Evolutionary conservation across 2,113 vertebrate genomes (phyloP).

Genomic region (Ameiurus melas): DNA sequence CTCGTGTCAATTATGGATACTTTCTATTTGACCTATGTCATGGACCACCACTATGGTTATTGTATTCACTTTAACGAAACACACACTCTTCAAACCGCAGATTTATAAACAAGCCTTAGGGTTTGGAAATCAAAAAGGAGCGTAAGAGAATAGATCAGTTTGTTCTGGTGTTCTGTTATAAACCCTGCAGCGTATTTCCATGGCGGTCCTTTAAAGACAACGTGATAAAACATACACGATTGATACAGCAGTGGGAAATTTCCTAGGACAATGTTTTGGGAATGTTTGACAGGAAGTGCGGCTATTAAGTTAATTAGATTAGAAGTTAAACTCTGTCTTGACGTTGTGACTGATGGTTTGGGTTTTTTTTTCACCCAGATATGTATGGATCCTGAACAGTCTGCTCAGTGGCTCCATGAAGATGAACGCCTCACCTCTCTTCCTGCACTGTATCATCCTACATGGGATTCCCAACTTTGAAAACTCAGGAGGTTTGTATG

Average conservation of each 20-base stretch:
- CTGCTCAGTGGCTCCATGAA: conserved; percentile 91
- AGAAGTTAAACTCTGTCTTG: background rate
- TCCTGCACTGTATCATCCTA: conserved; percentile 88
- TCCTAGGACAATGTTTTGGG: background rate
- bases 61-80: background rate
- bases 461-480: conserved; percentile 88
- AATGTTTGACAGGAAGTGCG: background rate
- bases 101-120: background rate
- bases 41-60: background rate
- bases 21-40: background rate
- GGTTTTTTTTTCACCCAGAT: conserved; percentile 69
- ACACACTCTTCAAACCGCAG: background rate
- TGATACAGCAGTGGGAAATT: background rate
- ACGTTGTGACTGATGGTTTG: background rate
- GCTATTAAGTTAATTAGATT: background rate
- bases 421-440: conserved; percentile 87
- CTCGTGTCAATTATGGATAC: background rate
- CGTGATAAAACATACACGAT: background rate
- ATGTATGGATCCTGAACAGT: conserved; percentile 90
- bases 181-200: background rate
- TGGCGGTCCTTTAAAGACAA: background rate
- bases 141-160: background rate
- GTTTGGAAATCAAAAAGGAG: background rate
- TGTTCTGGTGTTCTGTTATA: background rate
- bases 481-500: conserved; percentile 76